Percentiles rank a stretch among this genome's conserved stretches.
Conservation (phyloP, 2,797 vertebrate species). For the Diceros bicornis region DNA sequence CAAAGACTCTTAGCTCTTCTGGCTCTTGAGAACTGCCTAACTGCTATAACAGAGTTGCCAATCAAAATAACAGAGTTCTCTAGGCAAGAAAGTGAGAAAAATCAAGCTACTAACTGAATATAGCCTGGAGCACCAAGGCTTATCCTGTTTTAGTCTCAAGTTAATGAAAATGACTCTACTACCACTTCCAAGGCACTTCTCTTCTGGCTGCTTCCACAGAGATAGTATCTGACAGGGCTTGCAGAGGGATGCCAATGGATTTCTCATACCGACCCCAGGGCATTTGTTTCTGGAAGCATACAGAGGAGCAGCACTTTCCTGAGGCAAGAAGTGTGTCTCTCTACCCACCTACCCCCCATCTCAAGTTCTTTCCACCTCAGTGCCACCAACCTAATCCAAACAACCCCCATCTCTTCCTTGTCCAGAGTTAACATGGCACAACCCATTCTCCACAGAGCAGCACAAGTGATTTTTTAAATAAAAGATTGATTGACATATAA, state of each 20-base stretch:
- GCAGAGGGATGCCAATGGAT: neutral
- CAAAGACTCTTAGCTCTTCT: neutral
- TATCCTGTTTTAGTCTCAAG: slow-evolving; percentile 34
- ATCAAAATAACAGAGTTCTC: slow-evolving; percentile 42
- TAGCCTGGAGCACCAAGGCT: neutral
- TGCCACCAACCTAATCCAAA: neutral
- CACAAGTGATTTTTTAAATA: neutral
- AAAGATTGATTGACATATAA: slow-evolving; percentile 13
- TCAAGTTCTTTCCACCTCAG: neutral
- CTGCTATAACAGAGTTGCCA: slow-evolving; percentile 13
- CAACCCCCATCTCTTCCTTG: neutral
- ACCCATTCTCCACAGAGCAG: neutral
- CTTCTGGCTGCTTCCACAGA: slow-evolving; percentile 37
- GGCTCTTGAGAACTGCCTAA: slow-evolving; percentile 17
- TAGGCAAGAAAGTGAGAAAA: slow-evolving; percentile 37
- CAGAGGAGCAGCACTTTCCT: neutral
- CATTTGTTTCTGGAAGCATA: neutral
- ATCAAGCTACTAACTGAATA: slow-evolving; percentile 43
- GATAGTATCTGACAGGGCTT: neutral
- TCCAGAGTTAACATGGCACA: neutral
- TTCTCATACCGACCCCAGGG: neutral
- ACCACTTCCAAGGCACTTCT: neutral
- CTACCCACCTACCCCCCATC: neutral
- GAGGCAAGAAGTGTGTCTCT: neutral
- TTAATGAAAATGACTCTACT: slow-evolving; percentile 23